These are phyloP conservation scores for Leucozona laternaria DNA, from an alignment of 2,888 invertebrate species.

Conservation along the genomic window DNA sequence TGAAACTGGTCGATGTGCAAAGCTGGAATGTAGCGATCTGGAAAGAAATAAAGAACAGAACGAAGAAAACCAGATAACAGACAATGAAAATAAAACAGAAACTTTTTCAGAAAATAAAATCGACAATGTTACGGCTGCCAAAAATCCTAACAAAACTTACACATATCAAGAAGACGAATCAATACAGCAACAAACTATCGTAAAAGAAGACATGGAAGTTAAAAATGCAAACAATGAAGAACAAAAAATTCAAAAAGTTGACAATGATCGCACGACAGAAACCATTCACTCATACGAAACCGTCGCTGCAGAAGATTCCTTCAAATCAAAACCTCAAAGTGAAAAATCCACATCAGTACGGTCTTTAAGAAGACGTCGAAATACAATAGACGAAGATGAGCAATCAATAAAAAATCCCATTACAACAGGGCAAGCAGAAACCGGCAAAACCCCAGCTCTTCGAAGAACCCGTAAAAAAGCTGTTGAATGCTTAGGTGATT, in stretches of 20 bases:
- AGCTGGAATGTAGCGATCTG: neutral
- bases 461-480: constrained; percentile 7
- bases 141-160: neutral
- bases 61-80: neutral
- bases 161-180: neutral
- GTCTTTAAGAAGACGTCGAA: neutral
- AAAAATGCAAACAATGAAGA: neutral
- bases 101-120: neutral
- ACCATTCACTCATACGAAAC: neutral
- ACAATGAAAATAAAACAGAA: neutral
- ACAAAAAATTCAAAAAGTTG: neutral
- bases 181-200: neutral
- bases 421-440: neutral
- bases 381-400: neutral
- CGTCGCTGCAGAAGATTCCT: neutral
- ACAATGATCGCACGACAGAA: neutral
- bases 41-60: neutral
- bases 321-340: neutral
- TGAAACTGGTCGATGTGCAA: neutral
- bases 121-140: neutral
- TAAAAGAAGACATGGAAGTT: neutral
- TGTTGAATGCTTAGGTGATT: neutral
- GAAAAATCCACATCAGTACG: neutral
- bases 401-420: neutral
- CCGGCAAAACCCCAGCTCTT: neutral